phyloP scores from a whole-genome alignment of 2,888 invertebrate species.

The Gisinianus flammeolus region DNA sequence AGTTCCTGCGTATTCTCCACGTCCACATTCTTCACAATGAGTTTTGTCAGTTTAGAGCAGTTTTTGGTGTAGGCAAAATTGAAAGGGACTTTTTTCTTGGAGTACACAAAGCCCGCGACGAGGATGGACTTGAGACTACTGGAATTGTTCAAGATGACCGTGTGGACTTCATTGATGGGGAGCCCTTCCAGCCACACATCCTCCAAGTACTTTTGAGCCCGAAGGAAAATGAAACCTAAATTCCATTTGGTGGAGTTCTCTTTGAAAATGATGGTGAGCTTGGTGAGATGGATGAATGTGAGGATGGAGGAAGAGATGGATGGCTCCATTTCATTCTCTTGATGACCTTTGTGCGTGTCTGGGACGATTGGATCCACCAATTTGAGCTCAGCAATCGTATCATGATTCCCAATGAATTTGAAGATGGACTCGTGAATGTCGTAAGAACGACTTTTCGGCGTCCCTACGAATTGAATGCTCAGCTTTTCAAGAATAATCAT shows the following conservation, averaged over 20 bases:
- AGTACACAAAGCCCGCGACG: not conserved
- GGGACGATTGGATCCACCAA: conserved; percentile 21
- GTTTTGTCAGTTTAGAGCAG: not conserved
- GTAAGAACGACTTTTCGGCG: not conserved
- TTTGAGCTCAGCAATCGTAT: conserved; percentile 6
- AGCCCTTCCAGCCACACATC: conserved; percentile 25
- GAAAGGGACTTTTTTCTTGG: conserved; percentile 11
- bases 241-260: conserved; percentile 20
- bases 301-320: not conserved
- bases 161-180: conserved; percentile 27
- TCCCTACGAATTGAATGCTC: conserved; percentile 17
- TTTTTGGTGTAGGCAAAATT: conserved; percentile 22
- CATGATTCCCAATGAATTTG: conserved; percentile 24
- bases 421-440: conserved; percentile 29
- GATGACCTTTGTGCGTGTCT: conserved; percentile 11
- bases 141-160: conserved; percentile 21
- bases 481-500: conserved; percentile 17
- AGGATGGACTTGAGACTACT: not conserved
- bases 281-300: not conserved
- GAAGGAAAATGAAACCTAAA: conserved; percentile 22
- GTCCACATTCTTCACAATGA: conserved; percentile 1
- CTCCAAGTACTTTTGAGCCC: conserved; percentile 15
- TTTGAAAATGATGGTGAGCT: conserved; percentile 13
- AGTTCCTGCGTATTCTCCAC: conserved; percentile 23
- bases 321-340: conserved; percentile 8